A percentile compares a stretch with the other conserved stretches of the same genome.
phyloP scores from a whole-genome alignment of 2,797 vertebrate genomes.

The Macropus fuliginosus region DNA sequence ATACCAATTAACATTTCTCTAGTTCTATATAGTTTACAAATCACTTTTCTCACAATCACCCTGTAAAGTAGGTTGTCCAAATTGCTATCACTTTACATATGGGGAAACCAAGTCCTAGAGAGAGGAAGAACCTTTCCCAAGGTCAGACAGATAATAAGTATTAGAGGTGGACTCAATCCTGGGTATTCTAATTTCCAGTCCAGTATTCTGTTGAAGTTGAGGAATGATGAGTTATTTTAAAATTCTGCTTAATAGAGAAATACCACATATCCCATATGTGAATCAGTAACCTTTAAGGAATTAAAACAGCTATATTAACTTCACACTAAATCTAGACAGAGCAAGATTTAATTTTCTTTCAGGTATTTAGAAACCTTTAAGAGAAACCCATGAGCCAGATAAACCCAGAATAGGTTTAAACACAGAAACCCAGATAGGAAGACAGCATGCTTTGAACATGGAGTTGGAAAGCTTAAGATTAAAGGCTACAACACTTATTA shows the following conservation, averaged over 20 bases:
- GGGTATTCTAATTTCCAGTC: background rate
- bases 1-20: background rate
- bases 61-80: background rate
- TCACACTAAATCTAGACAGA: slow-evolving; percentile 19
- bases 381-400: background rate
- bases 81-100: background rate
- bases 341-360: slow-evolving; percentile 19
- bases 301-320: background rate
- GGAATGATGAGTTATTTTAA: slow-evolving; percentile 27
- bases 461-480: slow-evolving; percentile 9
- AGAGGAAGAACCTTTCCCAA: background rate
- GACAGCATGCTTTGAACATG: slow-evolving; percentile 10
- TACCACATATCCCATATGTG: background rate
- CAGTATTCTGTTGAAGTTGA: background rate
- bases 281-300: background rate
- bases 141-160: background rate
- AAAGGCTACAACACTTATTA: background rate
- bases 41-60: background rate
- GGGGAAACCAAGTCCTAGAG: background rate
- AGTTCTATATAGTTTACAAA: background rate
- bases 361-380: background rate
- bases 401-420: no score
- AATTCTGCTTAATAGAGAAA: slow-evolving; percentile 1
- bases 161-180: background rate
- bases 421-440: background rate